Conservation (phyloP, 2,797 vertebrate species). For the Pseudochirops corinnae region DNA sequence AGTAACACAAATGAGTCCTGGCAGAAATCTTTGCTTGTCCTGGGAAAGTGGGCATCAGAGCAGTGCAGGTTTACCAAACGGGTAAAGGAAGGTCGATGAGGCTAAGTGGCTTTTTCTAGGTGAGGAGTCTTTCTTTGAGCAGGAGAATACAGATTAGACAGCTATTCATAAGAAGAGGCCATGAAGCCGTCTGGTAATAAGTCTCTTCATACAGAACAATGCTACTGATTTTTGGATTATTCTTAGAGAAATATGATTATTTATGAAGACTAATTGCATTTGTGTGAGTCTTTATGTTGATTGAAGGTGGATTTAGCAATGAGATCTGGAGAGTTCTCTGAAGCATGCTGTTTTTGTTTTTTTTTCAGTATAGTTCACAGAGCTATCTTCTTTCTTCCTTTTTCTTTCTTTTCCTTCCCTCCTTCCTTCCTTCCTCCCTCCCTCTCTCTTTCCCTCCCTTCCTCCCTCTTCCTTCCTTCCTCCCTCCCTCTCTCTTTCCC, state of each 20-base stretch:
- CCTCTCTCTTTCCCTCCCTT: background rate
- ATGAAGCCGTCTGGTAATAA: background rate
- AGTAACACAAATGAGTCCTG: constrained; percentile 35
- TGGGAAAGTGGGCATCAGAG: background rate
- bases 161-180: background rate
- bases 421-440: constrained; percentile 19
- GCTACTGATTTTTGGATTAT: background rate
- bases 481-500: background rate
- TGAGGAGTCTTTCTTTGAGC: background rate
- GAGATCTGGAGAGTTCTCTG: background rate
- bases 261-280: background rate
- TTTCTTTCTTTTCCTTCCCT: background rate
- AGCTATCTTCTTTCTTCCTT: constrained; percentile 51
- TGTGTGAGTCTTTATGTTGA: constrained; percentile 2
- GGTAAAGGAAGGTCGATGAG: constrained; percentile 26
- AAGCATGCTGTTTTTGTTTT: background rate
- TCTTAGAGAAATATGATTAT: constrained; percentile 28
- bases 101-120: background rate
- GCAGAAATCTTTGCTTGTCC: constrained; percentile 11
- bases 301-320: background rate
- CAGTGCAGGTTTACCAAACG: background rate
- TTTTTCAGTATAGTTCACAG: background rate
- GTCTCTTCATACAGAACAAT: constrained; percentile 27
- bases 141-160: background rate
- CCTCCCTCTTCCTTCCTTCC: background rate